These are phyloP conservation scores for Criorhina ranunculi DNA, from an alignment of 2,888 invertebrate species.

Conservation along the genomic window DNA sequence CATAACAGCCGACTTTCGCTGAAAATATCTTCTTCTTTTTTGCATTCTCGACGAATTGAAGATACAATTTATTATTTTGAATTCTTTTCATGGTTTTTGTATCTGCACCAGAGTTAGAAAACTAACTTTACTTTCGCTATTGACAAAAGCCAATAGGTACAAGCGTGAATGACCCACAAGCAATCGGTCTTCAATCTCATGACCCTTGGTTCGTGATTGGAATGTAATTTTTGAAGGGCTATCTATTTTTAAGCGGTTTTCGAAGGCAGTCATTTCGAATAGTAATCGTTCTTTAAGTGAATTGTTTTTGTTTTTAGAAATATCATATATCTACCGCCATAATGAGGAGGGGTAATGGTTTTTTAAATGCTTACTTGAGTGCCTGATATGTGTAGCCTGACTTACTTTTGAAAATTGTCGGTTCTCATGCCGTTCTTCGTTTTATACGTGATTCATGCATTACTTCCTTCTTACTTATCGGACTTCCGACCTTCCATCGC, in stretches of 20 bases:
- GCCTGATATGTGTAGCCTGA: too few relatives aligned
- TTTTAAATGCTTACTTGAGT: neutral
- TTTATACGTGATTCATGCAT: too few relatives aligned
- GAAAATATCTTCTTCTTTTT: conserved; percentile 46
- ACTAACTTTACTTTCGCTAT: conserved; percentile 46
- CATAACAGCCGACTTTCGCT: conserved; percentile 68
- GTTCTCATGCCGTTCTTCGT: too few relatives aligned
- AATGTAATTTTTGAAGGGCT: neutral
- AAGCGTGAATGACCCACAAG: conserved; percentile 48
- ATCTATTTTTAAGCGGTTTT: neutral
- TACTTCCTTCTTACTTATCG: too few relatives aligned
- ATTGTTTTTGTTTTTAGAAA: neutral
- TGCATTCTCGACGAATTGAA: conserved; percentile 31
- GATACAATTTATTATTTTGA: conserved; percentile 9
- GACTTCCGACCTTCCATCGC: too few relatives aligned
- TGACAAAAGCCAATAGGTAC: neutral
- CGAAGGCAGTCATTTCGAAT: neutral
- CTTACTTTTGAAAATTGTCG: too few relatives aligned
- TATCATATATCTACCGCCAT: too few relatives aligned
- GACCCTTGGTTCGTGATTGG: conserved; percentile 1
- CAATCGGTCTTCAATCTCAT: conserved; percentile 1
- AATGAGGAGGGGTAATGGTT: too few relatives aligned
- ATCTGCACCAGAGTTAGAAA: conserved; percentile 42
- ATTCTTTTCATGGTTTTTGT: conserved; percentile 5
- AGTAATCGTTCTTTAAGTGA: conserved; percentile 3